Base-by-base conservation (phyloP, 2,888 invertebrate species). In the Pogonocherus hispidulus region DNA sequence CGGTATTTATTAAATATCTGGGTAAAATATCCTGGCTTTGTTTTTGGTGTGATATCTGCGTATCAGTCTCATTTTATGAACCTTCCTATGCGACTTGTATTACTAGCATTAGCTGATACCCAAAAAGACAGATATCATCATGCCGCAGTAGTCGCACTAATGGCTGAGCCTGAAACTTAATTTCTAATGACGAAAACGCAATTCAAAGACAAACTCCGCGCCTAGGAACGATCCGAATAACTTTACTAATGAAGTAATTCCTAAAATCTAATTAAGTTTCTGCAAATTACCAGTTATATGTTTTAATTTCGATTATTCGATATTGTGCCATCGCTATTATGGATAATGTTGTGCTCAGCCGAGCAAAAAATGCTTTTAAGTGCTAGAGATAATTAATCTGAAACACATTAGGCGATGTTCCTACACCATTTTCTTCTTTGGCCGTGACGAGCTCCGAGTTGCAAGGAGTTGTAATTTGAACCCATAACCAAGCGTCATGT, bases 231-330 rank as follows among this genome's bases (percentile, higher is more conserved):
- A 72, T 72, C 52, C 52, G 54, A 37, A 51, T 57, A 69, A 69
- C 69, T 69, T 65, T 56, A 20, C 67, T 71, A 70, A 71, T 75
- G 72, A 75, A 76, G 55, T 69, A 69, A 74, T 74, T 74, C 75
- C 71, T 72, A 70, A 77, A 79, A 77, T 71, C 75, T 75, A 79
- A 79, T 79, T 78, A 78, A 72, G 75, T 72, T 76, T 71, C 67
- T 66, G 67, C 74, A 72, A 77, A 75, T 75, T 74, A 73, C 66
- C 73, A 74, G 72, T 71, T 69, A 74, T 71, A 74, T 75, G 75
- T 71, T 72, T 71, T 72, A 70, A 67, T 73, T 76, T 73, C 72
- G 73, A 76, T 76, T 78, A 76, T 63, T 66, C 44, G 57, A 77
- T 78, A 74, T 77, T 76, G 73, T 57, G 72, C 69, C 71, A 63